phyloP scores from a whole-genome alignment of 2,113 vertebrate genomes.

The Oceanodroma tethys region DNA sequence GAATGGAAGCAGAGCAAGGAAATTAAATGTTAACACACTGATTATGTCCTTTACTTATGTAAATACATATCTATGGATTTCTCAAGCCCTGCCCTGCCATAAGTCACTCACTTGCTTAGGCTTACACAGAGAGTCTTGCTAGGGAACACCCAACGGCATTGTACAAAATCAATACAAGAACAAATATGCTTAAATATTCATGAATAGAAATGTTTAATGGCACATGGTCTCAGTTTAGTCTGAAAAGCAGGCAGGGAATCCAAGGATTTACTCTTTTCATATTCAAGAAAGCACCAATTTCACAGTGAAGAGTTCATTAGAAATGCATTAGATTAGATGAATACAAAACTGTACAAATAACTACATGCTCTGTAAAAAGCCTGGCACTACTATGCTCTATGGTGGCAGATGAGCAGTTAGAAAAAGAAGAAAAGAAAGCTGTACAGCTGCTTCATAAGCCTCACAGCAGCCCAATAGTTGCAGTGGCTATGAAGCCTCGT shows the following conservation, averaged over 20 bases:
- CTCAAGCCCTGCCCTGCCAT: neutral
- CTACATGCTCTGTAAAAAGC: neutral
- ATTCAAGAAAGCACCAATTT: conserved; percentile 17
- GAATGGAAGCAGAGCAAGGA: neutral
- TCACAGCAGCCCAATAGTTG: neutral
- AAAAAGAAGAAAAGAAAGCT: neutral
- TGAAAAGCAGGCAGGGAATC: conserved; percentile 17
- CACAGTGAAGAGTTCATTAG: neutral
- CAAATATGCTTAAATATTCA: conserved; percentile 28
- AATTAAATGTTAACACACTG: neutral
- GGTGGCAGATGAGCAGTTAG: neutral
- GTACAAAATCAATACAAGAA: conserved; percentile 23
- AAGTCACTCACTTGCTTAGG: neutral
- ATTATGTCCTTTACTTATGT: neutral
- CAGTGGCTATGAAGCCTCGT: neutral
- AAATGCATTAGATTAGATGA: conserved; percentile 11
- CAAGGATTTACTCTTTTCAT: conserved; percentile 13
- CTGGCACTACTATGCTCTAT: neutral
- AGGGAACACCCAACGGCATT: conserved; percentile 5
- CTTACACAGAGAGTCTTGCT: neutral
- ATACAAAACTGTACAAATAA: neutral
- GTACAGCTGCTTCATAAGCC: neutral
- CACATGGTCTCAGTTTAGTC: neutral
- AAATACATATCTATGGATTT: conserved; percentile 28
- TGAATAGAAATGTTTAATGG: conserved; percentile 32